Evolutionary conservation across 2,113 vertebrate genomes (phyloP).

Genomic region (Centropristis striata): DNA sequence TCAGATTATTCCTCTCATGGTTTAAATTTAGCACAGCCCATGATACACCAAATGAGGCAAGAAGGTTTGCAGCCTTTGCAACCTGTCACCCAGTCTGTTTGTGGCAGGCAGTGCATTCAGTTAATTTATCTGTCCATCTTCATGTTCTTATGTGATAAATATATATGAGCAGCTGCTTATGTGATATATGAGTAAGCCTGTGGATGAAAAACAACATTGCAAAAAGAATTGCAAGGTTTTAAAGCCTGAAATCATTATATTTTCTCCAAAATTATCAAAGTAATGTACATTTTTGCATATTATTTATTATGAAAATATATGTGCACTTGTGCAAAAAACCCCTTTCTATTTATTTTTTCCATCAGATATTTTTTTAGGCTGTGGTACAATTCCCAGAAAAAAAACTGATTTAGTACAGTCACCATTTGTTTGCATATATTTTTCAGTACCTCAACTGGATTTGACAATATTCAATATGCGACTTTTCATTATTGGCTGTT

Average conservation of each 20-base stretch:
- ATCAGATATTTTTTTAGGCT: too few species aligned
- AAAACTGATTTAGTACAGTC: too few species aligned
- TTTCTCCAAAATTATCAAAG: background rate
- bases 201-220: background rate
- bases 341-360: too few species aligned
- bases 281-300: too few species aligned
- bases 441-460: conserved; percentile 3
- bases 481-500: background rate
- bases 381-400: background rate
- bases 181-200: background rate
- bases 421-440: too few species aligned
- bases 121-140: conserved; percentile 12
- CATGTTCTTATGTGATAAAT: background rate
- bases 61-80: conserved; percentile 62
- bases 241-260: background rate
- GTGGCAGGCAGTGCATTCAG: conserved; percentile 19
- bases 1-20: conserved; percentile 55
- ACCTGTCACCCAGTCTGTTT: conserved; percentile 71
- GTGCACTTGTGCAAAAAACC: background rate
- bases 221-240: conserved; percentile 15
- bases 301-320: too few species aligned
- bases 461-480: background rate
- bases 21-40: conserved; percentile 66
- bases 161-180: background rate
- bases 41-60: conserved; percentile 72